Evolutionary conservation across 2,113 vertebrate species (phyloP).

Genomic region (Baryphthengus martii): DNA sequence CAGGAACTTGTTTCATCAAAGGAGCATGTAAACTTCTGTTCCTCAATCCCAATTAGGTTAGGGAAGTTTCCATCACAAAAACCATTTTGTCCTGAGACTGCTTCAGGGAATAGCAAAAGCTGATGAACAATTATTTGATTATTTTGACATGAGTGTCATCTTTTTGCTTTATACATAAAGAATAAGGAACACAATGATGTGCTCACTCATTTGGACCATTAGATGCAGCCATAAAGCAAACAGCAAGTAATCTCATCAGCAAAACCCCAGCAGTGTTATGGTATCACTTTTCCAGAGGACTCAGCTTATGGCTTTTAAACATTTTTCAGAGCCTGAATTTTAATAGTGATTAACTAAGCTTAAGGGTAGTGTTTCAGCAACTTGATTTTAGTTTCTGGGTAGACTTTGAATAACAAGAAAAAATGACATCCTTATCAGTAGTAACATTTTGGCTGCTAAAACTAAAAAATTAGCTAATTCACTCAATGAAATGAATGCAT

Average conservation of each 20-base stretch:
- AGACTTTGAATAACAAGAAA: neutral
- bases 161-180: neutral
- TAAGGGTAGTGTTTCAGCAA: neutral
- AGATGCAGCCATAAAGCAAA: neutral
- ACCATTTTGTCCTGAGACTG: neutral
- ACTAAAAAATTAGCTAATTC: neutral
- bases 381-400: neutral
- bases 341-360: neutral
- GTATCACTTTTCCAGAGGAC: neutral
- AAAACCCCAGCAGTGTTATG: neutral
- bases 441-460: neutral
- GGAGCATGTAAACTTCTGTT: neutral
- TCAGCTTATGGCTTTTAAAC: neutral
- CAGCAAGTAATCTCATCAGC: neutral
- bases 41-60: neutral
- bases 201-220: neutral
- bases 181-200: neutral
- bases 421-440: neutral
- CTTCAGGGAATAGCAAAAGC: conserved; percentile 26
- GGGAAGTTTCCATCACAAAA: neutral
- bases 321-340: neutral
- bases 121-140: conserved; percentile 28
- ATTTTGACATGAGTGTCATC: neutral
- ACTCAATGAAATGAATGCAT: neutral
- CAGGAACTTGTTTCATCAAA: neutral